phyloP scores from a whole-genome alignment of 2,113 vertebrate species.

The Sphyrna mokarran region DNA sequence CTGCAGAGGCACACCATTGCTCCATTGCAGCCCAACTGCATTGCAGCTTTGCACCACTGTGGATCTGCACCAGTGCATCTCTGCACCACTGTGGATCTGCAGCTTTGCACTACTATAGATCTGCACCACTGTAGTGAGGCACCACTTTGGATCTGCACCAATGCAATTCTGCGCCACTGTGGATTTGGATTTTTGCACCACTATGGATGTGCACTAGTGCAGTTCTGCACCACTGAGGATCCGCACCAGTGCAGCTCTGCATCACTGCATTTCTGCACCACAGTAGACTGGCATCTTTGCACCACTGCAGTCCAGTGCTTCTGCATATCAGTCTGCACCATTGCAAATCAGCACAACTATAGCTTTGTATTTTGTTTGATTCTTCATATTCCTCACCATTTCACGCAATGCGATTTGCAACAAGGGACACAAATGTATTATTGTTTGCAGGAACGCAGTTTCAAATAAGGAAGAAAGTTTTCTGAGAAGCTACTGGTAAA shows the following conservation, averaged over 20 bases:
- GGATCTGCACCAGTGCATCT: background rate
- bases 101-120: background rate
- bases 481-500: background rate
- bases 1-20: background rate
- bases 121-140: background rate
- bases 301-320: background rate
- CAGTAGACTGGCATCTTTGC: background rate
- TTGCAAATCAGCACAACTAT: background rate
- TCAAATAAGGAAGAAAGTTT: background rate
- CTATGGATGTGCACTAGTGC: background rate
- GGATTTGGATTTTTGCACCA: no score
- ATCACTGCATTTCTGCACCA: background rate
- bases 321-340: background rate
- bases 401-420: background rate
- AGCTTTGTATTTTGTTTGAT: background rate
- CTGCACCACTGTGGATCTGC: background rate
- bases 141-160: constrained; percentile 35
- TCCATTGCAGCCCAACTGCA: background rate
- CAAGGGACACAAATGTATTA: background rate
- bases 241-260: background rate
- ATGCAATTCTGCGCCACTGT: background rate
- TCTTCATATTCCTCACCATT: background rate
- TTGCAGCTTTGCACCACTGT: background rate
- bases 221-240: background rate
- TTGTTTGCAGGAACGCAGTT: background rate